These are phyloP conservation scores for Macrophya alboannulata DNA, from an alignment of 2,888 invertebrate species.

Conservation along the genomic window DNA sequence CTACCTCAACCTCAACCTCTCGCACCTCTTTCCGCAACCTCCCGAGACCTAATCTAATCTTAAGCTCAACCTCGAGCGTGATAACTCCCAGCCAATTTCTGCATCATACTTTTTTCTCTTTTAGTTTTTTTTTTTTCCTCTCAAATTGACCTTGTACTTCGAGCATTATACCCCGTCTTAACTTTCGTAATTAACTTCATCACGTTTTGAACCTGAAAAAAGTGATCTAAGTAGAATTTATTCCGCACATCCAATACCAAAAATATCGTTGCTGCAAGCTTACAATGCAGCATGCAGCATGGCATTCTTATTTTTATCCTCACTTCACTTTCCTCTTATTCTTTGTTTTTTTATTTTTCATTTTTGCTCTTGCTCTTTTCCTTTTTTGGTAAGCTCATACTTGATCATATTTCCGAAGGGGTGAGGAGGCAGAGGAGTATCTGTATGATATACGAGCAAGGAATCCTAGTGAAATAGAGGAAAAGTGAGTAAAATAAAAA, in stretches of 20 bases:
- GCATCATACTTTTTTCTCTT: background rate
- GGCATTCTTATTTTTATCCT: no score
- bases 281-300: no score
- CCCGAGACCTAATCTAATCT: constrained; percentile 45
- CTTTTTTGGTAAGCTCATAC: background rate
- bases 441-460: constrained; percentile 37
- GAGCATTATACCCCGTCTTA: no score
- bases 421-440: background rate
- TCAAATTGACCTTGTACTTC: background rate
- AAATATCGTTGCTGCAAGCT: no score
- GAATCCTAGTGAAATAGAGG: background rate
- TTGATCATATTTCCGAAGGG: constrained; percentile 22
- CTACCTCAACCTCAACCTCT: background rate
- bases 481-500: background rate
- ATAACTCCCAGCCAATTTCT: constrained; percentile 41
- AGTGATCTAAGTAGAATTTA: no score
- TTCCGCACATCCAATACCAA: no score
- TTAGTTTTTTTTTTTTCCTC: background rate
- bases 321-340: background rate
- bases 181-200: no score
- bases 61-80: constrained; percentile 37
- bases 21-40: background rate
- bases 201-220: no score
- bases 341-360: no score
- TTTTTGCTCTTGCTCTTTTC: background rate